Conservation (phyloP, 2,888 invertebrate species). For the Acrobasis consociella region DNA sequence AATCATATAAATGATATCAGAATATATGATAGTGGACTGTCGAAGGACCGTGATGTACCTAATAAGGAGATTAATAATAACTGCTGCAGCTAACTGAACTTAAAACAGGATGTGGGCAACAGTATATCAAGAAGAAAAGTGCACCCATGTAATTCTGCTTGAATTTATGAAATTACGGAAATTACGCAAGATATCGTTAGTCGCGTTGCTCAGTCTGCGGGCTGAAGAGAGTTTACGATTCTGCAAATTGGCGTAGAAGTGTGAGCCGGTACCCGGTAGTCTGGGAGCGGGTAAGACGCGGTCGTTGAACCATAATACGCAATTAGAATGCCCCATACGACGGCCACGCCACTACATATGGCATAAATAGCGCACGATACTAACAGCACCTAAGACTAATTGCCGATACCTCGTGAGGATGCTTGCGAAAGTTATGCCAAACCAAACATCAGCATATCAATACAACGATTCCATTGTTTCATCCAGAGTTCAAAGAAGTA, state of each 20-base stretch:
- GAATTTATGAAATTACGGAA: conserved; percentile 12
- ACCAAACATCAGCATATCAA: background rate
- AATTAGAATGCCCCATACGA: conserved; percentile 81
- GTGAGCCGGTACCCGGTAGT: conserved; percentile 46
- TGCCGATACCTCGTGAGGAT: conserved; percentile 50
- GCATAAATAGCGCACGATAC: conserved; percentile 75
- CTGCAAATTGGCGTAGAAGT: conserved; percentile 68
- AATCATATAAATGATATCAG: too few species aligned
- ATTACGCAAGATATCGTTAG: conserved; percentile 23
- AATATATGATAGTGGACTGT: background rate
- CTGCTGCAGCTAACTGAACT: background rate
- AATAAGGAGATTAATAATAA: too few species aligned
- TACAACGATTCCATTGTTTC: background rate
- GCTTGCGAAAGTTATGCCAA: conserved; percentile 21
- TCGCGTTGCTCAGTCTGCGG: conserved; percentile 17
- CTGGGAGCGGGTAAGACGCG: conserved; percentile 59
- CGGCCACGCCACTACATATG: conserved; percentile 62
- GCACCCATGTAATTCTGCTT: background rate
- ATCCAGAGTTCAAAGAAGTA: background rate
- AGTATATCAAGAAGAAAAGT: background rate
- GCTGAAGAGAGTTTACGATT: conserved; percentile 49
- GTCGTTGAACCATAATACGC: conserved; percentile 78
- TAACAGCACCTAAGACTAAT: conserved; percentile 62
- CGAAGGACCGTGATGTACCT: background rate
- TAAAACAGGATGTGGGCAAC: background rate